Evolutionary conservation across 2,888 invertebrate genomes (phyloP).

Genomic region (Xestia xanthographa): DNA sequence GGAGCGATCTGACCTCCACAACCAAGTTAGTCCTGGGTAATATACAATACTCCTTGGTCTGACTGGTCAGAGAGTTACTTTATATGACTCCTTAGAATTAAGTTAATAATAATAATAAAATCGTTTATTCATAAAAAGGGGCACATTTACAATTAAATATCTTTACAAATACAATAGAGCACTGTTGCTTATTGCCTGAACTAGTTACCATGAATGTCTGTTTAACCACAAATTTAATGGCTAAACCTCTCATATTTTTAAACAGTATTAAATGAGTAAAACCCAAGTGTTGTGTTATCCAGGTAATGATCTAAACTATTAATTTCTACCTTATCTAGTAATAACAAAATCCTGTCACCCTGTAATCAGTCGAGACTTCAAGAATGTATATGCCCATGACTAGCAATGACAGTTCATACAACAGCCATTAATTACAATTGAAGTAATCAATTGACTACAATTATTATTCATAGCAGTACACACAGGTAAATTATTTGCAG

Average conservation of each 20-base stretch:
- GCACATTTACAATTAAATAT: too few species aligned
- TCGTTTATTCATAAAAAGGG: too few species aligned
- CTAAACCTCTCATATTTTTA: too few species aligned
- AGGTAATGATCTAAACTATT: background rate
- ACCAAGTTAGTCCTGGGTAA: too few species aligned
- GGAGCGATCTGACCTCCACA: too few species aligned
- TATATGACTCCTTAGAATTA: background rate
- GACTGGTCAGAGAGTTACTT: background rate
- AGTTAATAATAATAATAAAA: too few species aligned
- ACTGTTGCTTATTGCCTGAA: too few species aligned
- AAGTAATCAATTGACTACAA: constrained; percentile 41
- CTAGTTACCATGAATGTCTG: background rate
- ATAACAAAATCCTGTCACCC: background rate
- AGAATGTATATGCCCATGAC: background rate
- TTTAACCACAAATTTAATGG: background rate
- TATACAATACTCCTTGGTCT: too few species aligned
- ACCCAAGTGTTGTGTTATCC: background rate
- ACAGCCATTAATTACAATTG: constrained; percentile 40
- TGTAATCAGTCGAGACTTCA: background rate
- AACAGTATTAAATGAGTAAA: background rate
- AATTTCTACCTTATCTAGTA: background rate
- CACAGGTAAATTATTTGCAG: constrained; percentile 1
- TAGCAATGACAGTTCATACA: constrained; percentile 28
- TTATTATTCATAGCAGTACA: constrained; percentile 13
- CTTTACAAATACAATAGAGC: too few species aligned